These are phyloP conservation scores for Drosophila rellima DNA, from an alignment of 2,888 invertebrate species.

Conservation along the genomic window DNA sequence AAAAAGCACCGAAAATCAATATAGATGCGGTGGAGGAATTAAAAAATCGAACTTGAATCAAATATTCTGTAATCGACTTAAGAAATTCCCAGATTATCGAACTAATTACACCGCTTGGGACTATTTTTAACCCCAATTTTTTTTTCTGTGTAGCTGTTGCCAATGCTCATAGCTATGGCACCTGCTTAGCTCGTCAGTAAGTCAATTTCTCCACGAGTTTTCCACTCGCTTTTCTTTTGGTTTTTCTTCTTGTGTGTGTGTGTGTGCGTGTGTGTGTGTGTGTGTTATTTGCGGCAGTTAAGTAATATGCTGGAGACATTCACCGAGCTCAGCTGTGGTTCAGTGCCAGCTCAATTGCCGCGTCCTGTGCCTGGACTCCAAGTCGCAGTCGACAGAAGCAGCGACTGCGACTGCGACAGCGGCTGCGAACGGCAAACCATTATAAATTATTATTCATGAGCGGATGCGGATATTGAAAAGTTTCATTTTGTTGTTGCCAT, in stretches of 20 bases:
- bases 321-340: slow-evolving; percentile 33
- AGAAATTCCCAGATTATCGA: too few relatives aligned
- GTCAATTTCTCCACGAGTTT: slow-evolving; percentile 25
- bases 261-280: not conserved
- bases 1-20: too few relatives aligned
- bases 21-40: too few relatives aligned
- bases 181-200: slow-evolving; percentile 36
- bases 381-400: slow-evolving; percentile 4
- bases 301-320: slow-evolving; percentile 51
- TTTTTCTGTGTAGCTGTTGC: too few relatives aligned
- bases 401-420: slow-evolving; percentile 4
- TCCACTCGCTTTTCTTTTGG: slow-evolving; percentile 11
- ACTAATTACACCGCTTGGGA: too few relatives aligned
- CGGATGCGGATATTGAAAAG: slow-evolving; percentile 80
- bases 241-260: not conserved
- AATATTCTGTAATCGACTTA: too few relatives aligned
- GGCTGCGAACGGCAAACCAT: slow-evolving; percentile 62
- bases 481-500: slow-evolving; percentile 66
- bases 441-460: slow-evolving; percentile 80
- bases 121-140: too few relatives aligned
- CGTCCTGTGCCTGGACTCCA: slow-evolving; percentile 13
- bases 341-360: slow-evolving; percentile 38
- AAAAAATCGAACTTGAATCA: too few relatives aligned
- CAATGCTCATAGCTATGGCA: slow-evolving; percentile 10
- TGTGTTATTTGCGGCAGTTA: slow-evolving; percentile 46